Evolutionary conservation across 2,113 vertebrate genomes (phyloP).

Genomic region (Arothron firmamentum): DNA sequence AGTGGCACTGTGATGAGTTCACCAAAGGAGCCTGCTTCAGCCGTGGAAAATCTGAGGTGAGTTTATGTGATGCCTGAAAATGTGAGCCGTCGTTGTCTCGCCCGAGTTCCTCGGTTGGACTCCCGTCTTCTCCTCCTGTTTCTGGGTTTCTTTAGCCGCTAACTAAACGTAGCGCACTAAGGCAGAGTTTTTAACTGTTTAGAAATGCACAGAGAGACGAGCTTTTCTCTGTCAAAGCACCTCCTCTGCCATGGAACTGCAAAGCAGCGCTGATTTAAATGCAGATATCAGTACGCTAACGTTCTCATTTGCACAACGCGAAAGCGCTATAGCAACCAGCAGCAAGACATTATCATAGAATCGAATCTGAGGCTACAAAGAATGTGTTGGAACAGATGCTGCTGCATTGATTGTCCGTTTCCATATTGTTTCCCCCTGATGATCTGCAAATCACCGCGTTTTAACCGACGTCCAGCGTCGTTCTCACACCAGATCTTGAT

Average conservation of each 20-base stretch:
- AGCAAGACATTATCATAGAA: neutral
- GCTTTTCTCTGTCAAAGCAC: neutral
- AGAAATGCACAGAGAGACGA: too few relatives aligned
- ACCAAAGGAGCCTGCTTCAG: constrained; percentile 94
- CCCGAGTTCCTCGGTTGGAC: too few relatives aligned
- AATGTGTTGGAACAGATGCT: neutral
- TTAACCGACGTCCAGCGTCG: too few relatives aligned
- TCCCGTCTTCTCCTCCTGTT: neutral
- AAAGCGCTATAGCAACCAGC: too few relatives aligned
- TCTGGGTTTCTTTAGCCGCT: neutral
- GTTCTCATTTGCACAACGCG: too few relatives aligned
- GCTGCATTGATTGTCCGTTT: neutral
- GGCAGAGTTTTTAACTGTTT: neutral
- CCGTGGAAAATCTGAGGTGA: constrained; percentile 94
- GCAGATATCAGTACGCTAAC: too few relatives aligned
- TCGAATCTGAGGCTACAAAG: neutral
- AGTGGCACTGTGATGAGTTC: constrained; percentile 92
- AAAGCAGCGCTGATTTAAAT: neutral
- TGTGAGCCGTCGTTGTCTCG: neutral
- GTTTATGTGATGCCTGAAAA: constrained; percentile 29
- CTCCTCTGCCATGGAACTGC: neutral
- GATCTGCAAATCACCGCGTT: too few relatives aligned
- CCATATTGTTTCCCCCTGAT: neutral
- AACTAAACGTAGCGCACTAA: neutral
- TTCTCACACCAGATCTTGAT: too few relatives aligned